Percentiles rank a stretch among this genome's conserved stretches.
Conservation (phyloP, 2,797 vertebrate species). For the Rhabdomys pumilio region DNA sequence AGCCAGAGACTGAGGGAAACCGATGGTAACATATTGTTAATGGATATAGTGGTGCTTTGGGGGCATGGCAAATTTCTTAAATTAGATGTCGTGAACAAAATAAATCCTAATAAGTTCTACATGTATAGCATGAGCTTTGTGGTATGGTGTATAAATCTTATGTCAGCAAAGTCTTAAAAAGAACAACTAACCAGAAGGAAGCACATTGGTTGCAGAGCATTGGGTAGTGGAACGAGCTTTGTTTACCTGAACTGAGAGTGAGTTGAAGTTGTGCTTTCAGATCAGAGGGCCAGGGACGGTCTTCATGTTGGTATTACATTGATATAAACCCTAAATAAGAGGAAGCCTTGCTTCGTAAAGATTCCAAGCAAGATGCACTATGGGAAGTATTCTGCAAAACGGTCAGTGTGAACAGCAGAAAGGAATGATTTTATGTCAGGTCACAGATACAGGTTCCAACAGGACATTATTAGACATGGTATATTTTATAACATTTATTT, state of each 20-base stretch:
- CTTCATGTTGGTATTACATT: background rate
- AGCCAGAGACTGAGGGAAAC: background rate
- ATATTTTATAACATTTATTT: background rate
- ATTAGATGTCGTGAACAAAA: background rate
- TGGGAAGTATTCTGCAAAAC: background rate
- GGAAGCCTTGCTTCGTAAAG: background rate
- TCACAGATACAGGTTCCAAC: background rate
- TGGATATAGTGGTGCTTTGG: background rate
- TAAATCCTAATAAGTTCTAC: conserved; percentile 4
- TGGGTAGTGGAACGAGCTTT: background rate
- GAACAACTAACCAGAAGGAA: conserved; percentile 11
- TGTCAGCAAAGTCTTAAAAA: conserved; percentile 60
- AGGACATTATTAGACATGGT: background rate
- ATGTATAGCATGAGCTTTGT: conserved; percentile 11
- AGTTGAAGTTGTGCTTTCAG: background rate
- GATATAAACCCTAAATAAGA: conserved; percentile 29
- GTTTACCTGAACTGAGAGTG: conserved; percentile 33
- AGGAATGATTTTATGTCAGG: background rate
- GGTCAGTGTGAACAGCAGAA: background rate
- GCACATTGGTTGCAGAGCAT: background rate
- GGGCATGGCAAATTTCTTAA: background rate
- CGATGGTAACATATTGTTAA: background rate
- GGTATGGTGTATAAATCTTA: conserved; percentile 37
- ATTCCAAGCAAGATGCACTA: background rate
- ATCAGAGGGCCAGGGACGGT: background rate